Evolutionary conservation across 1,140 invertebrate genomes (phyloP).

Genomic region (Euwallacea fornicatus): DNA sequence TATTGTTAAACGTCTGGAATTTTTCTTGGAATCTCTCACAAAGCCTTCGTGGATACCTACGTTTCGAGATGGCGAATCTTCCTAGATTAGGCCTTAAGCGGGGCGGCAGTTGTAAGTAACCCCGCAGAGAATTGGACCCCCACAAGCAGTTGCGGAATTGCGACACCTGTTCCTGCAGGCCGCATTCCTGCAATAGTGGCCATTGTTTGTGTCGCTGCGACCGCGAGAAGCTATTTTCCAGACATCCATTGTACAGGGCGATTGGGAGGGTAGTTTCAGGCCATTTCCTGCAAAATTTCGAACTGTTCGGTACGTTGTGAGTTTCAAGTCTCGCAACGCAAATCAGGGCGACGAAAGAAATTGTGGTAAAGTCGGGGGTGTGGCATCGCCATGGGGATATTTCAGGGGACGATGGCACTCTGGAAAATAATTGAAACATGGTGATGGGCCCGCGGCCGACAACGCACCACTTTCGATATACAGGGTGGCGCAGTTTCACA

Average conservation of each 20-base stretch:
- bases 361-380: too few relatives aligned
- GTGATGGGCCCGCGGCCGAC: too few relatives aligned
- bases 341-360: too few relatives aligned
- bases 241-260: background rate
- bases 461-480: too few relatives aligned
- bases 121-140: conserved; percentile 7
- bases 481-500: too few relatives aligned
- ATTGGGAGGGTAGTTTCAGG: too few relatives aligned
- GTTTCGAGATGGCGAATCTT: background rate
- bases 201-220: conserved; percentile 14
- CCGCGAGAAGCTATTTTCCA: conserved; percentile 16
- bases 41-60: background rate
- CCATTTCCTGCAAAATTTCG: too few relatives aligned
- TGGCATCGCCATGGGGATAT: too few relatives aligned
- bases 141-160: conserved; percentile 23
- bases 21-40: background rate
- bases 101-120: background rate
- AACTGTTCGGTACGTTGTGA: too few relatives aligned
- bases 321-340: too few relatives aligned
- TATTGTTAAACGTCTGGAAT: conserved; percentile 21
- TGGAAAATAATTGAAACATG: too few relatives aligned
- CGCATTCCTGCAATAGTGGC: conserved; percentile 20
- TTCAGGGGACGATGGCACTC: too few relatives aligned
- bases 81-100: background rate
- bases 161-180: conserved; percentile 28